Evolutionary conservation across 2,888 invertebrate species (phyloP).

Genomic region (Baccha elongata): DNA sequence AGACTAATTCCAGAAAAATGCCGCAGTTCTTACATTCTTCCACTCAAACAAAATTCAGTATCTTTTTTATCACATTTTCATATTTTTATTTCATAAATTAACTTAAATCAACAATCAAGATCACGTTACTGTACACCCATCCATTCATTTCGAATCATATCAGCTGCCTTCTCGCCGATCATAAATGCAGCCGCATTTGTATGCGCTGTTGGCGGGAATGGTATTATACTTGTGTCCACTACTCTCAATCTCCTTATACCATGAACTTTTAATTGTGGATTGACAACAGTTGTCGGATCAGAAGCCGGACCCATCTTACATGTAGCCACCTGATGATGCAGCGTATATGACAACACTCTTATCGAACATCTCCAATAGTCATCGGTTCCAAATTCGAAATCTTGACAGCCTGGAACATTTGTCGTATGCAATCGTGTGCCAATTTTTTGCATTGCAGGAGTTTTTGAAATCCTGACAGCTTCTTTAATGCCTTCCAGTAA

Average conservation of each 20-base stretch:
- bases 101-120: background rate
- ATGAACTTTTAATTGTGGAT: slow-evolving; percentile 85
- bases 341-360: slow-evolving; percentile 84
- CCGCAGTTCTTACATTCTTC: no score
- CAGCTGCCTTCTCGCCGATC: slow-evolving; percentile 89
- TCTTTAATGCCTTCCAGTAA: slow-evolving; percentile 86
- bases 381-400: slow-evolving; percentile 84
- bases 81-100: slow-evolving; percentile 6
- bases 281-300: slow-evolving; percentile 86
- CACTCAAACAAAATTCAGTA: no score
- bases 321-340: slow-evolving; percentile 87
- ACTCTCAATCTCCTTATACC: slow-evolving; percentile 86
- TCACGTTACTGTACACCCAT: background rate
- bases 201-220: slow-evolving; percentile 86
- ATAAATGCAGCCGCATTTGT: slow-evolving; percentile 88
- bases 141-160: slow-evolving; percentile 85
- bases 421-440: slow-evolving; percentile 84
- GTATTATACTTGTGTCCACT: slow-evolving; percentile 88
- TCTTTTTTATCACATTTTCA: background rate
- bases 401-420: slow-evolving; percentile 84
- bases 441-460: slow-evolving; percentile 85
- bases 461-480: slow-evolving; percentile 84
- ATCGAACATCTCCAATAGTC: slow-evolving; percentile 89
- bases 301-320: slow-evolving; percentile 88
- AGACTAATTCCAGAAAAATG: no score